These are phyloP conservation scores for Egretta garzetta DNA, from an alignment of 2,113 vertebrate genomes.

Conservation along the genomic window DNA sequence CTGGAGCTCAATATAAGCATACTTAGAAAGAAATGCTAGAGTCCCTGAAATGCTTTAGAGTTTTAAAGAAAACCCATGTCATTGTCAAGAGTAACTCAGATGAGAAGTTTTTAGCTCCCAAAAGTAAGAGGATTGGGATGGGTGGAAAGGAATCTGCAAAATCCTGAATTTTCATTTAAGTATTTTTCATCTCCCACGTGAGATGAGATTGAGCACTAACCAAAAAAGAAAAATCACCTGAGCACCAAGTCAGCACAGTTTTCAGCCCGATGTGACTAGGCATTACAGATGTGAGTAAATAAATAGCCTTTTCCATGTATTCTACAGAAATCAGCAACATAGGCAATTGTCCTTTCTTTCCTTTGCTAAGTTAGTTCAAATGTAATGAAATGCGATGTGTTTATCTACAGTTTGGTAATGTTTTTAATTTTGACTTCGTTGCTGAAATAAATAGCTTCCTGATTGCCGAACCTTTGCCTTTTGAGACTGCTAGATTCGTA, in stretches of 20 bases:
- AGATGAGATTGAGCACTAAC: neutral
- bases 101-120: neutral
- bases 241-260: neutral
- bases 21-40: neutral
- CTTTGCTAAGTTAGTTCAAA: neutral
- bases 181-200: neutral
- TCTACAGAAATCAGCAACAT: neutral
- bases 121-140: neutral
- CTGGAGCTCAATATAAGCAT: neutral
- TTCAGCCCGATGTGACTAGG: neutral
- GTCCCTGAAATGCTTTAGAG: neutral
- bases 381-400: neutral
- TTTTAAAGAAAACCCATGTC: neutral
- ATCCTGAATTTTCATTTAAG: neutral
- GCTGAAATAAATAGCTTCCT: neutral
- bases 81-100: neutral
- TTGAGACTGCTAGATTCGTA: neutral
- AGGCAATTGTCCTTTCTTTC: neutral
- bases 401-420: neutral
- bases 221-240: neutral
- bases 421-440: neutral
- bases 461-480: neutral
- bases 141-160: neutral
- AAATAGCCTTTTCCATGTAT: neutral
- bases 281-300: neutral